phyloP scores from a whole-genome alignment of 2,797 vertebrate genomes.

The Cygnus olor region DNA sequence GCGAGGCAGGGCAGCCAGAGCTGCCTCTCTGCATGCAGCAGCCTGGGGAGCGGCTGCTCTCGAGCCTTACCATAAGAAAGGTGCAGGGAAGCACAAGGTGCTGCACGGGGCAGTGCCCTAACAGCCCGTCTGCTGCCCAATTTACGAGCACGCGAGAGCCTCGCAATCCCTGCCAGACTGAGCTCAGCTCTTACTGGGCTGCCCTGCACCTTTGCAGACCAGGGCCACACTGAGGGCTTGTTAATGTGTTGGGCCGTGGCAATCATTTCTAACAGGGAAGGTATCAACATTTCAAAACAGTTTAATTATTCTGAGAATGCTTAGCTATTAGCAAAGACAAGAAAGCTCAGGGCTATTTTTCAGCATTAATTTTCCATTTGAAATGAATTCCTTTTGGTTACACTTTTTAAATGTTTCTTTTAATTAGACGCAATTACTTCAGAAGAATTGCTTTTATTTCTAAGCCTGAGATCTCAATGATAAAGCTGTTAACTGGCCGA shows the following conservation, averaged over 20 bases:
- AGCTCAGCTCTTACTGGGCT: background rate
- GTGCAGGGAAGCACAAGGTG: background rate
- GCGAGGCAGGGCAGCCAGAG: background rate
- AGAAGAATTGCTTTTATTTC: conserved; percentile 90
- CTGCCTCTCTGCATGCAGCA: too few relatives aligned
- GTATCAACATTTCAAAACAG: conserved; percentile 82
- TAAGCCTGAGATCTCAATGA: conserved; percentile 88
- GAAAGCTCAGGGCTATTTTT: conserved; percentile 87
- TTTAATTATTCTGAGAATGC: conserved; percentile 85
- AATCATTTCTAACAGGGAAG: conserved; percentile 66
- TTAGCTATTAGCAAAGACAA: conserved; percentile 85
- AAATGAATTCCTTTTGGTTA: conserved; percentile 91
- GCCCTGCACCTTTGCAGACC: background rate
- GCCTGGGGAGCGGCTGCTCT: background rate
- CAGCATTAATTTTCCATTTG: conserved; percentile 90
- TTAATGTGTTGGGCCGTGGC: conserved; percentile 21
- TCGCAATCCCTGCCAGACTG: background rate
- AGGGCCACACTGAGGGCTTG: background rate
- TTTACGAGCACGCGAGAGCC: background rate
- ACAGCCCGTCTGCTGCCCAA: background rate
- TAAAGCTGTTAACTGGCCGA: conserved; percentile 87
- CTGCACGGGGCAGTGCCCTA: background rate
- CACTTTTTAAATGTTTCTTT: conserved; percentile 91
- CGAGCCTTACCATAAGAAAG: background rate
- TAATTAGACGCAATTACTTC: conserved; percentile 91